Evolutionary conservation across 2,113 vertebrate species (phyloP), one percentile per base, ranked within the genome.

Genomic region (Plectropomus leopardus): DNA sequence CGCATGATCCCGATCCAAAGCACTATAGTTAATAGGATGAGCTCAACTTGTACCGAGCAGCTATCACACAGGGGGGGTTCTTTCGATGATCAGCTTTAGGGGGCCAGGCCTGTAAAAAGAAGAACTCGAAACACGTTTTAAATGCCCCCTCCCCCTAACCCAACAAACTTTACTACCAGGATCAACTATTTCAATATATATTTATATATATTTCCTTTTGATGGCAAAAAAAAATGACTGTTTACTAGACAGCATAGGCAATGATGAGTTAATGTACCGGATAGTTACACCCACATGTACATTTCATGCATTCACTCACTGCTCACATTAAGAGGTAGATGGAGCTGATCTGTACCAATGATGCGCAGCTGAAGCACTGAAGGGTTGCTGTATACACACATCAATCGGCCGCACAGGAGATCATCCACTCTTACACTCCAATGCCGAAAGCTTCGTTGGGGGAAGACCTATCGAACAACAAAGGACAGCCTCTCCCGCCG

Each of bases 261-360:
- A 82, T 60, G 10, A 67, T 51, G 50, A 82, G 4, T 54, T 30
- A 15, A 83, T 83, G 82, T 87, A 79, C 76, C 77, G 82, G 92
- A 91, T 92, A 80, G 80, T 88, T 94, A 94, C 92, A 92, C 91
- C 93, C 91, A 89, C 78, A 74, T 74, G 87, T 86, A 84, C 88
- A 91, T 81, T 74, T 88, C 94, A 95, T 95, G 94, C 94, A 93
- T 82, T 72, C 54, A 94, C 90, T 92, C 91, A 93, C 78, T 93
- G 91, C 82, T 91, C 40, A 30, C 71, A 66, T 87, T 91, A 89
- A 94, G 92, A 90, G 70, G 91, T 82, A 83, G 91, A 86, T 69
- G 88, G 57, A 86, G 90, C 87, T 84, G 82, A 89, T 86, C 83
- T 90, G 91, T 85, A 88, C 84, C 78, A 88, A 81, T 83, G 80